Evolutionary conservation across 2,113 vertebrate species (phyloP).

Genomic region (Thryonomys swinderianus): DNA sequence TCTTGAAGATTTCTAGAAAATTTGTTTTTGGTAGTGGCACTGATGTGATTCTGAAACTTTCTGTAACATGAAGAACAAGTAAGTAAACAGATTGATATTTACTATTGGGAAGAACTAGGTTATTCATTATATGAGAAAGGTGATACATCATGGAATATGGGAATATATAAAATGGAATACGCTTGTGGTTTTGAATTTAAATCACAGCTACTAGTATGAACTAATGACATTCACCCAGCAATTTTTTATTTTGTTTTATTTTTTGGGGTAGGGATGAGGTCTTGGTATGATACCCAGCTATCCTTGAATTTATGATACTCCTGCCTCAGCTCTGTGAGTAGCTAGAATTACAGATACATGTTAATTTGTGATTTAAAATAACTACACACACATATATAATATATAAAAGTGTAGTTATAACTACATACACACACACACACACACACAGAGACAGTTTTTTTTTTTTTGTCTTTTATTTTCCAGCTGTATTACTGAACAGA

Average conservation of each 20-base stretch:
- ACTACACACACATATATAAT: too few relatives aligned
- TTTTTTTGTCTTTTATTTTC: background rate
- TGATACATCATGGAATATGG: background rate
- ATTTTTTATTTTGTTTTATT: too few relatives aligned
- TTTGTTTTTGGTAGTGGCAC: background rate
- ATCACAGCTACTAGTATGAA: background rate
- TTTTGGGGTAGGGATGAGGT: background rate
- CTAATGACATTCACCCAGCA: background rate
- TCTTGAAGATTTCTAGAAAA: background rate
- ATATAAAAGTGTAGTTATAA: too few relatives aligned
- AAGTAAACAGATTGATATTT: background rate
- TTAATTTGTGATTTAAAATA: background rate
- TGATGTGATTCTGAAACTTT: conserved; percentile 27
- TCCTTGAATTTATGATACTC: background rate
- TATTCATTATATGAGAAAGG: background rate
- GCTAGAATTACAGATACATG: background rate
- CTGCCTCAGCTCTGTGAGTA: background rate
- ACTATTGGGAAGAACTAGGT: background rate
- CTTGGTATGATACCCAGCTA: background rate
- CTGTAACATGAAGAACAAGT: background rate
- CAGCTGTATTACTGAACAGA: background rate
- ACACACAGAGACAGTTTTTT: too few relatives aligned
- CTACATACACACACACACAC: background rate
- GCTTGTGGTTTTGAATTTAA: background rate
- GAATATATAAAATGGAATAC: background rate